phyloP scores from a whole-genome alignment of 37 sponge, comb jelly and placozoan genomes.

The Ianthella basta region DNA sequence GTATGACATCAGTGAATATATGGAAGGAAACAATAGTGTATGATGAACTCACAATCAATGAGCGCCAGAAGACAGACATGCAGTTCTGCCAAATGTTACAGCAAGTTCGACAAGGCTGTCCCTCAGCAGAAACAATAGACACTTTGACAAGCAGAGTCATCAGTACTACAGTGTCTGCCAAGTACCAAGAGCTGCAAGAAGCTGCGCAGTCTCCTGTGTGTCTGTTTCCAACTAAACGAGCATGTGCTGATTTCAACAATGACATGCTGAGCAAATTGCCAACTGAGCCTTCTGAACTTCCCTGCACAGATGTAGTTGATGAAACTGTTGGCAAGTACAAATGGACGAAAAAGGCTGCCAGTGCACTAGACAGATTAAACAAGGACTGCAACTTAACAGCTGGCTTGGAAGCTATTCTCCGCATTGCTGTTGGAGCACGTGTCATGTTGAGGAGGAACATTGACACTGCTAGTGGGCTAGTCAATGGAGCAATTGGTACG shows the following conservation, averaged over 20 bases:
- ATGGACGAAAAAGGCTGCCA: conserved; percentile 53
- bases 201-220: conserved; percentile 52
- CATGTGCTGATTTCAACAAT: conserved; percentile 43
- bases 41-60: conserved; percentile 72
- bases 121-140: background rate
- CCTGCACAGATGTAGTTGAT: conserved; percentile 61
- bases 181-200: conserved; percentile 31
- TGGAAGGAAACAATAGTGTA: conserved; percentile 39
- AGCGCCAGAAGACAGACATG: conserved; percentile 61
- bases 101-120: conserved; percentile 22
- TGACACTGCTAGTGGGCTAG: conserved; percentile 43
- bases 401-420: conserved; percentile 52
- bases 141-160: background rate
- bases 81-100: conserved; percentile 29
- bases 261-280: conserved; percentile 25
- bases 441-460: conserved; percentile 77
- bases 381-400: conserved; percentile 66
- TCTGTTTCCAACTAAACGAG: conserved; percentile 48
- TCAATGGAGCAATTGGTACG: conserved; percentile 69
- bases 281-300: background rate
- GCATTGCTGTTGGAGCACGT: conserved; percentile 58
- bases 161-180: conserved; percentile 21
- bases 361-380: conserved; percentile 60
- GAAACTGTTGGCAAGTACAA: conserved; percentile 48
- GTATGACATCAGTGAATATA: conserved; percentile 36